Conservation (phyloP, 2,888 invertebrate species). For the Drosophila hamatofila region DNA sequence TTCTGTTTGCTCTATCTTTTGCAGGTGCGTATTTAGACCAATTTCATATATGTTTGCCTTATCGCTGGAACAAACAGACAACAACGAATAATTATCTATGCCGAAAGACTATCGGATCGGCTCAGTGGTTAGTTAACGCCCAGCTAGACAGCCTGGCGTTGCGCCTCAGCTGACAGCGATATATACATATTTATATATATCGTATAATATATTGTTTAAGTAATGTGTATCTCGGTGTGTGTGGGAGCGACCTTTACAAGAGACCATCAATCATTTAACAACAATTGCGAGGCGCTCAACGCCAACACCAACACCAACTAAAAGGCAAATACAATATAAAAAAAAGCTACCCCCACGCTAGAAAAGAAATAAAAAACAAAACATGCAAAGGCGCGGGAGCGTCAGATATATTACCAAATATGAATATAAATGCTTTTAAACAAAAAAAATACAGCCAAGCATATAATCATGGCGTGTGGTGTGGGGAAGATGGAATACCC, state of each 20-base stretch:
- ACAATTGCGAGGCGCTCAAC: constrained; percentile 65
- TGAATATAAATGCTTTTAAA: constrained; percentile 67
- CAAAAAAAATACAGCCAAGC: constrained; percentile 21
- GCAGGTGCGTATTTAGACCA: constrained; percentile 63
- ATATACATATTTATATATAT: constrained; percentile 32
- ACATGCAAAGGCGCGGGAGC: constrained; percentile 46
- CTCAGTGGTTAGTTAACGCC: constrained; percentile 52
- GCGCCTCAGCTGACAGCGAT: constrained; percentile 23
- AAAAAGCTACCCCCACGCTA: constrained; percentile 45
- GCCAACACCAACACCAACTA: constrained; percentile 60
- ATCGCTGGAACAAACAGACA: constrained; percentile 37
- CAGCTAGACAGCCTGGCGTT: constrained; percentile 69
- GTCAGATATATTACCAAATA: constrained; percentile 67
- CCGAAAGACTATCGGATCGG: constrained; percentile 17
- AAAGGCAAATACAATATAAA: constrained; percentile 24
- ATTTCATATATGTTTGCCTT: constrained; percentile 28
- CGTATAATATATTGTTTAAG: constrained; percentile 65
- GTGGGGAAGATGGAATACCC: constrained; percentile 22
- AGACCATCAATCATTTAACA: constrained; percentile 75
- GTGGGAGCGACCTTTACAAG: constrained; percentile 57
- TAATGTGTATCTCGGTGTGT: constrained; percentile 36
- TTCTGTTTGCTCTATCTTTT: constrained; percentile 43
- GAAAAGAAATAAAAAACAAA: constrained; percentile 24
- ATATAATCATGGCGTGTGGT: not conserved
- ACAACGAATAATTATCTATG: constrained; percentile 56